Percentiles rank a stretch among this genome's conserved stretches.
Evolutionary conservation across 2,888 invertebrate genomes (phyloP).

Genomic region (Eurytoma californica): DNA sequence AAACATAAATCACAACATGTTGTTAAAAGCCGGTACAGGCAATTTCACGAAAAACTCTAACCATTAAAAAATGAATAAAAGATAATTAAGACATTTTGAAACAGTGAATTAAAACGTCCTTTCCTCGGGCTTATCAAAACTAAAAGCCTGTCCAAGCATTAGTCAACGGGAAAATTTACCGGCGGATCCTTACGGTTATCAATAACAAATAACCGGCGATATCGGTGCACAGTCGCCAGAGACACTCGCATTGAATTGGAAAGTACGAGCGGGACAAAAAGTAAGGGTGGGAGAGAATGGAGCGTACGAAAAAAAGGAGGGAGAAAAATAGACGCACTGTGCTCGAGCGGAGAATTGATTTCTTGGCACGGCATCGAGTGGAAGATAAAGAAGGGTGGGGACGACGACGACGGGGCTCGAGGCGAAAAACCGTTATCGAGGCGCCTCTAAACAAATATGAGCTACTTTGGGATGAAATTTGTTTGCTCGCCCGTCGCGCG

Average conservation of each 20-base stretch:
- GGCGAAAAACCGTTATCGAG: slow-evolving; percentile 53
- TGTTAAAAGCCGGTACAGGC: too few species aligned
- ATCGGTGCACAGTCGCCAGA: too few species aligned
- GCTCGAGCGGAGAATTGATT: slow-evolving; percentile 48
- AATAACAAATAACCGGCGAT: too few species aligned
- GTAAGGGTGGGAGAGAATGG: slow-evolving; percentile 3
- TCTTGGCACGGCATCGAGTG: slow-evolving; percentile 50
- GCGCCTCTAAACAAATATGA: slow-evolving; percentile 55
- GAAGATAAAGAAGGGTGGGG: slow-evolving; percentile 6
- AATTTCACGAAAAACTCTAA: too few species aligned
- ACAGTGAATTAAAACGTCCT: too few species aligned
- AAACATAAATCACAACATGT: too few species aligned
- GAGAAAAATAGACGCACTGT: slow-evolving; percentile 9
- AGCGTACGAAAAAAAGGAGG: too few species aligned
- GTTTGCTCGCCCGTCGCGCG: slow-evolving; percentile 37
- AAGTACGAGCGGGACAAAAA: background rate
- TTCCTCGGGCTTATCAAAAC: too few species aligned
- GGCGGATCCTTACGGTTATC: too few species aligned
- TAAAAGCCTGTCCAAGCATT: too few species aligned
- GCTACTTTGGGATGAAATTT: slow-evolving; percentile 52
- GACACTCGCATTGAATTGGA: background rate
- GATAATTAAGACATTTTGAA: too few species aligned
- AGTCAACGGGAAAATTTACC: background rate
- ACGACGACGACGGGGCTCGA: background rate
- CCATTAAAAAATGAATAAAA: too few species aligned